phyloP scores from a whole-genome alignment of 1,140 invertebrate genomes.

The Cepaea nemoralis region DNA sequence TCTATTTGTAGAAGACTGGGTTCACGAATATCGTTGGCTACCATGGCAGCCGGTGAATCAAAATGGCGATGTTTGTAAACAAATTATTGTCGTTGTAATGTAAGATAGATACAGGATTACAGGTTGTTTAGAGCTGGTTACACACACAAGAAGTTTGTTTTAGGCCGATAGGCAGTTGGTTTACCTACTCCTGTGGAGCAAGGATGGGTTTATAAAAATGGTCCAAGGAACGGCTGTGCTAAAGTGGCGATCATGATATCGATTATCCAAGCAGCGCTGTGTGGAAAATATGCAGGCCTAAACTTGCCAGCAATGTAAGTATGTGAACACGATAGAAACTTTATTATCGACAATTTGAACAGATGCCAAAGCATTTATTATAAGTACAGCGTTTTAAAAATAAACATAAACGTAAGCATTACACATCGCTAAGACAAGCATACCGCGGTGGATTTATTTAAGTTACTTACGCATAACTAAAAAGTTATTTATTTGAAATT shows the following conservation, averaged over 20 bases:
- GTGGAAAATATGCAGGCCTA: not conserved
- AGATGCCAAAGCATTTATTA: not conserved
- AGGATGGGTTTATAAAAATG: not conserved
- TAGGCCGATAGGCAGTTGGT: not conserved
- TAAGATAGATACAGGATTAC: not conserved
- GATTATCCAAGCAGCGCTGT: not conserved
- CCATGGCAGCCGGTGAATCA: constrained; percentile 37
- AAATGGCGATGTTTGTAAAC: constrained; percentile 40
- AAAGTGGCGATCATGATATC: not conserved
- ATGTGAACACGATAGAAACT: not conserved
- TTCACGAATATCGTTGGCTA: not conserved
- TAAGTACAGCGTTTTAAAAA: not conserved
- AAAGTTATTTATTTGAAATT: no score
- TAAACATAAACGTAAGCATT: constrained; percentile 6
- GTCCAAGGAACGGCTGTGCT: not conserved
- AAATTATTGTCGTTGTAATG: not conserved
- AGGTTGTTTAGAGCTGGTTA: no score
- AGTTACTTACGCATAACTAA: no score
- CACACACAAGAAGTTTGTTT: no score
- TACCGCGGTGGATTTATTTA: no score
- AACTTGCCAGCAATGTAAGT: not conserved
- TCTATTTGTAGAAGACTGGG: no score
- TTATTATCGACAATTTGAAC: not conserved
- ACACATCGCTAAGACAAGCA: no score
- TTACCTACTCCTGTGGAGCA: not conserved